These are phyloP conservation scores for Rhamnusium bicolor DNA, from an alignment of 2,888 invertebrate genomes.

Conservation along the genomic window DNA sequence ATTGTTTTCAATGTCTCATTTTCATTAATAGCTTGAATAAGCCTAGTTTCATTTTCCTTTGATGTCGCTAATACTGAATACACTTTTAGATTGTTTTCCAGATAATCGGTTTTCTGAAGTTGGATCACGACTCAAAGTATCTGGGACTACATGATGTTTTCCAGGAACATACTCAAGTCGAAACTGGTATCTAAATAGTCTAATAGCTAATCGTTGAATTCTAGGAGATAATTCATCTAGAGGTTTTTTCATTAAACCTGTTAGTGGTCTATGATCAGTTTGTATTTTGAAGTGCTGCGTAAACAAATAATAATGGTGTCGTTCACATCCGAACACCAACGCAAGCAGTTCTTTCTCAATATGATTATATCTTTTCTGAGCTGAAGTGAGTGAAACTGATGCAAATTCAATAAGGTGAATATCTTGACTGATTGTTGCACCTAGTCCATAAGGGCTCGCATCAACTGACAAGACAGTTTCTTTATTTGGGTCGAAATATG, in stretches of 20 bases:
- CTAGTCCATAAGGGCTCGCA: slow-evolving; percentile 46
- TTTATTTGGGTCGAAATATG: slow-evolving; percentile 36
- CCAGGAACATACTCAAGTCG: slow-evolving; percentile 51
- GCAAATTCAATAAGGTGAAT: slow-evolving; percentile 43
- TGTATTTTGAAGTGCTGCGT: slow-evolving; percentile 39
- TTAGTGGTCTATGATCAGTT: slow-evolving; percentile 49
- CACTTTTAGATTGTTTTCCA: slow-evolving; percentile 33
- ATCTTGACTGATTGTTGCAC: slow-evolving; percentile 43
- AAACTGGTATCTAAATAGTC: too few relatives aligned
- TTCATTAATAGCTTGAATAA: slow-evolving; percentile 6
- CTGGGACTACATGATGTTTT: slow-evolving; percentile 42
- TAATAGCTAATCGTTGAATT: too few relatives aligned
- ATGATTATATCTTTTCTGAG: slow-evolving; percentile 48
- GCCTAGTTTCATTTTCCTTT: slow-evolving; percentile 26
- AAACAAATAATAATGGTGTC: slow-evolving; percentile 48
- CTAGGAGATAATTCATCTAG: too few relatives aligned
- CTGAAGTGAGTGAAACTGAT: slow-evolving; percentile 42
- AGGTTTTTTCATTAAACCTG: too few relatives aligned
- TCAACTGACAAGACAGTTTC: slow-evolving; percentile 45
- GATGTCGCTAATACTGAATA: slow-evolving; percentile 32
- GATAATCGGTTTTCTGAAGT: slow-evolving; percentile 18
- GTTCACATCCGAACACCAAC: slow-evolving; percentile 53
- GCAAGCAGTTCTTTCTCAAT: slow-evolving; percentile 59
- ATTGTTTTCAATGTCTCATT: slow-evolving; percentile 24
- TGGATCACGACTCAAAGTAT: slow-evolving; percentile 42